Evolutionary conservation across 2,113 vertebrate genomes (phyloP).

Genomic region (Oreocharis arfaki): DNA sequence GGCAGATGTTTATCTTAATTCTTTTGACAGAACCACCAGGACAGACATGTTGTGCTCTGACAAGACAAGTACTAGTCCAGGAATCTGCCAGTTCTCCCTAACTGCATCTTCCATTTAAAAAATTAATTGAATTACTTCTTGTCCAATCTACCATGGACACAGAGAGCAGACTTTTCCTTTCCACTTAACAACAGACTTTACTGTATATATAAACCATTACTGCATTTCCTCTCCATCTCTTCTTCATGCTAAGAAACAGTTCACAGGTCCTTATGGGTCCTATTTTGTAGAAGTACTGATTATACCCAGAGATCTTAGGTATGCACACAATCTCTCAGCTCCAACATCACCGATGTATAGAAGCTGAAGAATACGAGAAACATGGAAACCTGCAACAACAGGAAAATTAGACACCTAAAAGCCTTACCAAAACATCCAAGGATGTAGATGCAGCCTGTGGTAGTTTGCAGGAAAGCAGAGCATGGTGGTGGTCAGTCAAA

Average conservation of each 20-base stretch:
- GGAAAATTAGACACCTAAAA: background rate
- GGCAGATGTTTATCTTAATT: background rate
- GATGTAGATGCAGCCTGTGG: background rate
- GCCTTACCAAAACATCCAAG: background rate
- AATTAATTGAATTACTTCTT: background rate
- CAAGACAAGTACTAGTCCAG: background rate
- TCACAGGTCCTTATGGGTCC: background rate
- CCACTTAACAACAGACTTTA: background rate
- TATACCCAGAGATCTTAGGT: background rate
- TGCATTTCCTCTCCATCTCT: background rate
- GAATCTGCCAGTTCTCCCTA: background rate
- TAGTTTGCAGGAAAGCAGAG: background rate
- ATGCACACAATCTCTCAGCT: background rate
- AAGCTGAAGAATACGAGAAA: background rate
- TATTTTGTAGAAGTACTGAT: background rate
- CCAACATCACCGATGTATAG: background rate
- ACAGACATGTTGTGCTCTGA: background rate
- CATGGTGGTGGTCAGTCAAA: background rate
- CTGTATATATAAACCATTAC: background rate
- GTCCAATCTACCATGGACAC: background rate
- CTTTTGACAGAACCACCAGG: background rate
- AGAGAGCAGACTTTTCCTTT: background rate
- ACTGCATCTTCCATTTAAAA: background rate
- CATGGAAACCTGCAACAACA: rapidly evolving
- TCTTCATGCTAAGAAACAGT: background rate